phyloP scores from a whole-genome alignment of 2,113 vertebrate species.

The Crotalus viridis region DNA sequence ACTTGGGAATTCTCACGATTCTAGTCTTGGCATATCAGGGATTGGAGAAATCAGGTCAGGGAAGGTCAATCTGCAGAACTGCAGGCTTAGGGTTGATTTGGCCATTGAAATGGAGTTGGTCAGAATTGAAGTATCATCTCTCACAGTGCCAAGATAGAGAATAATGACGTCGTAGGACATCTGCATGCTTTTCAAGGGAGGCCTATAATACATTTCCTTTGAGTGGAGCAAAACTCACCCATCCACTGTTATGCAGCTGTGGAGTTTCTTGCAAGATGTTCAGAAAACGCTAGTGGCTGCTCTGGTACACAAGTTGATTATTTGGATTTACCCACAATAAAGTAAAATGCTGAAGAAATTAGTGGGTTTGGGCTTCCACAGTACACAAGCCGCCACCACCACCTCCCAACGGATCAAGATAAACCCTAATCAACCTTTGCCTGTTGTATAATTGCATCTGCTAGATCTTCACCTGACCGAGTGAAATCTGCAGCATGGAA shows the following conservation, averaged over 20 bases:
- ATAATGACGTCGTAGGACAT: not conserved
- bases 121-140: not conserved
- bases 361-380: not conserved
- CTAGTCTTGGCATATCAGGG: not conserved
- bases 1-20: not conserved
- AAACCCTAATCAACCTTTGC: not conserved
- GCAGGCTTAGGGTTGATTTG: not conserved
- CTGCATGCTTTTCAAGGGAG: not conserved
- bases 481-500: not conserved
- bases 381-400: not conserved
- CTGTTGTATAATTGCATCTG: not conserved
- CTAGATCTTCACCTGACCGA: not conserved
- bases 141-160: not conserved
- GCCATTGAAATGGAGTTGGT: not conserved
- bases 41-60: not conserved
- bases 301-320: not conserved
- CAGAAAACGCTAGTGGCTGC: not conserved
- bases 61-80: not conserved
- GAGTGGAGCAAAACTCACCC: not conserved
- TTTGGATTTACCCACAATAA: not conserved
- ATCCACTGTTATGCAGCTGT: not conserved
- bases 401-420: not conserved
- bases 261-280: not conserved
- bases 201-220: not conserved
- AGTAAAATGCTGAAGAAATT: not conserved